These are phyloP conservation scores for Spermophilus dauricus DNA, from an alignment of 2,113 vertebrate genomes.

Conservation along the genomic window DNA sequence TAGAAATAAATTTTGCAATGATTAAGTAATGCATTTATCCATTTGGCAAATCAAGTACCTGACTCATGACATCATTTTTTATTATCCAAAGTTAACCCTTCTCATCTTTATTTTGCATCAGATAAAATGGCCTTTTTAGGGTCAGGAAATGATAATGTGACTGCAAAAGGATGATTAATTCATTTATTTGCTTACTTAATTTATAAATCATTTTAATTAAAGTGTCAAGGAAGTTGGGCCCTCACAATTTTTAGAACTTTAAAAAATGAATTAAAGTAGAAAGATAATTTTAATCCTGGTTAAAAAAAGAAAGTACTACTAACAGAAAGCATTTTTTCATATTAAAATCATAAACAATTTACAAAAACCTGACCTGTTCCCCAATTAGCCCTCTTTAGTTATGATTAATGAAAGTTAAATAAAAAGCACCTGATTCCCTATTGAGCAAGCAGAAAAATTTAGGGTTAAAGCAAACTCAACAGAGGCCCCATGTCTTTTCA, in stretches of 20 bases:
- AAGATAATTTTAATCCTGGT: constrained; percentile 55
- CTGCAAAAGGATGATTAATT: constrained; percentile 46
- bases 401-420: constrained; percentile 24
- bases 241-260: background rate
- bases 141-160: constrained; percentile 15
- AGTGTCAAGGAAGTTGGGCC: constrained; percentile 46
- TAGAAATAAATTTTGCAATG: background rate
- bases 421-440: background rate
- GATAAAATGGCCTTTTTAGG: background rate
- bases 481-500: background rate
- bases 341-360: constrained; percentile 21
- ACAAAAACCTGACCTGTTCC: background rate
- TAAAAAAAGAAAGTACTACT: background rate
- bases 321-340: background rate
- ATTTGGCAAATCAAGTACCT: constrained; percentile 30
- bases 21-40: constrained; percentile 29
- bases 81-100: background rate
- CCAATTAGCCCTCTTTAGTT: background rate
- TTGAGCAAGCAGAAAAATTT: background rate
- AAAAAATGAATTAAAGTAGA: background rate
- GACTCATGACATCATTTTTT: background rate
- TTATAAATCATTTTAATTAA: constrained; percentile 67
- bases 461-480: background rate
- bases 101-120: constrained; percentile 30
- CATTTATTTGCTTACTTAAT: constrained; percentile 47